Evolutionary conservation across 30 jellyfish, hydroid and myxozoan species (phyloP), one percentile per base, ranked within the genome.

Genomic region (Hydractinia echinata): DNA sequence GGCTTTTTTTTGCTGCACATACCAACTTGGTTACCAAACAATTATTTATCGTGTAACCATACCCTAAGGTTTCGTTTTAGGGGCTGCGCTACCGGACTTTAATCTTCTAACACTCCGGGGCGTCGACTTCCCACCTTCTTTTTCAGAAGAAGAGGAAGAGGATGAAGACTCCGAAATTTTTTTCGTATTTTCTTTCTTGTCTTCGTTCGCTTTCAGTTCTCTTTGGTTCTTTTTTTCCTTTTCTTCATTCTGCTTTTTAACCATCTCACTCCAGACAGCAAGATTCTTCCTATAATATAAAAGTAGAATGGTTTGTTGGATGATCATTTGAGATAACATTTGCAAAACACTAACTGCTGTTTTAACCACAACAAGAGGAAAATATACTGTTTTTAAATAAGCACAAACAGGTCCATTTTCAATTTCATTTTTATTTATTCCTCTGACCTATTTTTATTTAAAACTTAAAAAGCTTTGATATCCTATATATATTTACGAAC

Each of bases 241-340:
- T 55, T 86, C 95, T 44, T 91, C 96, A 49, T 79, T 82, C 16
- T 84, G 82, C 56, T 83, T 86, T 67, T 61, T 80, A n/a, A 86
- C 94, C 97, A 85, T 71, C 71, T 82, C 81, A 76, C 85, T 83
- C 90, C 95, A 64, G 85, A 90, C 74, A 82, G 86, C 83, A 84
- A 77, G 81, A 85, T 84, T 56, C 79, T 84, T 70, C 92, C 81
- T 89, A 88, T 2, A 91, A 66, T 73, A 88, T 54, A 88, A 87
- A 66, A 88, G 81, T 5, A 82, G 82, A 67, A 0, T 10, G 14
- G 51, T 21, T 48, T 15, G 78, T 67, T 13, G 51, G 50, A 67
- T 16, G 69, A 3, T 58, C 69, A 16, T n/a, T n/a, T 18, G 15
- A 72, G 15, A 54, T 50, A 51, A 4, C 9, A 7, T 66, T 8